Base-by-base conservation (phyloP, 2,113 vertebrate species). In the Empidonax alnorum region DNA sequence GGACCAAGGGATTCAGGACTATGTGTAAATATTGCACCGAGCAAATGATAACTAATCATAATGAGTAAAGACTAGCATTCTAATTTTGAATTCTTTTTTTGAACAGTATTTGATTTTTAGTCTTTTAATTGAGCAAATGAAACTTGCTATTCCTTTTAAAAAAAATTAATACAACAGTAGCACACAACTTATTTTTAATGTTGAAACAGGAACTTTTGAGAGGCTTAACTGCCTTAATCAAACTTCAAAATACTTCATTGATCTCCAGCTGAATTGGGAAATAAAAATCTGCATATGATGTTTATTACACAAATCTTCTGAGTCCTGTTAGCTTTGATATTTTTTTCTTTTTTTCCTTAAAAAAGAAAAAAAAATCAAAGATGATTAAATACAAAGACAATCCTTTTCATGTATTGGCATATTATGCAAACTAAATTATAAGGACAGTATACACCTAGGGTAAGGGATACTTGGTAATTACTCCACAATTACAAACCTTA, bases 321-420 rank as follows among this genome's bases (percentile, higher is more conserved):
- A 97, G 98, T 90, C 97, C 97, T 97, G 88, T 97, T 98, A 97
- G 96, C 97, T 98, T 98, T 98, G 97, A 97, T 97, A 96, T 47
- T 96, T 97, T 97, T 97, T 42, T 39, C 3, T 28, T 2, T 0
- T 53, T 12, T 94, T 80, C 35, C 62, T 76, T 68, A 52, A 88
- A 92, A 88, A 84, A 95, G 3, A 94, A 2, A 78, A 91, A 30
- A 95, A 87, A 93, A 94, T 93, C 90, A 95, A 94, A 95, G 94
- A 95, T 91, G 39, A 93, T 95, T 96, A 95, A 96, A 96, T 97
- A 95, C 85, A 91, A 92, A 97, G 87, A 86, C 92, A 94, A 74
- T 94, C 90, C 96, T 98, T 98, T 98, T 97, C 97, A 97, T 96
- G 94, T 93, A 50, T 85, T 93, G 37, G 50, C 44, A 78, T 77